Evolutionary conservation across 2,113 vertebrate genomes (phyloP).

Genomic region (Aix galericulata): DNA sequence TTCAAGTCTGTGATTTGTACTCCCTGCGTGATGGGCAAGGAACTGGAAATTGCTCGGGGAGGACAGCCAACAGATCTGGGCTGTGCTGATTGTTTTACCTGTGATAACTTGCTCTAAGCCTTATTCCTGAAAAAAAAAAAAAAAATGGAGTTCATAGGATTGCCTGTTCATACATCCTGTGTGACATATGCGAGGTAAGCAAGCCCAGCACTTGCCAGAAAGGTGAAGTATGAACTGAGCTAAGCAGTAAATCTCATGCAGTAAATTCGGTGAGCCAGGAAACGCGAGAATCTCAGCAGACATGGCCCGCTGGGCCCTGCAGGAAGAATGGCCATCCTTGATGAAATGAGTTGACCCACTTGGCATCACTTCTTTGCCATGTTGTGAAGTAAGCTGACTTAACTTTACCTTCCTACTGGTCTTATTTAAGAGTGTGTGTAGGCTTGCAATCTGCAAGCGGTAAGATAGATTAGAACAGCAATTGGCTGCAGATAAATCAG

Average conservation of each 20-base stretch:
- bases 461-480: neutral
- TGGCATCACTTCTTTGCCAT: neutral
- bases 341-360: neutral
- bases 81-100: neutral
- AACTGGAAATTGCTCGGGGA: neutral
- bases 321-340: neutral
- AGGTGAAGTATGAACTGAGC: neutral
- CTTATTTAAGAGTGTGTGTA: neutral
- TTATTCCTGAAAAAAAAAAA: neutral
- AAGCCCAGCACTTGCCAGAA: neutral
- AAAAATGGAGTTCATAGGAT: neutral
- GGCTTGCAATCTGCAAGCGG: neutral
- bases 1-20: neutral
- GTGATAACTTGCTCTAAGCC: neutral
- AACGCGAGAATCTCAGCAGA: neutral
- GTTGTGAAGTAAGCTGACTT: neutral
- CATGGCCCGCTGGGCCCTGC: fast-evolving
- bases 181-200: neutral
- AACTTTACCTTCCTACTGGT: neutral
- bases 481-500: neutral
- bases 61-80: neutral
- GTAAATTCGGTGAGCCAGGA: neutral
- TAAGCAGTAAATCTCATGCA: fast-evolving
- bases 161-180: neutral
- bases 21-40: neutral